Conservation (phyloP, 2,797 vertebrate species). For the Antennarius maculatus region DNA sequence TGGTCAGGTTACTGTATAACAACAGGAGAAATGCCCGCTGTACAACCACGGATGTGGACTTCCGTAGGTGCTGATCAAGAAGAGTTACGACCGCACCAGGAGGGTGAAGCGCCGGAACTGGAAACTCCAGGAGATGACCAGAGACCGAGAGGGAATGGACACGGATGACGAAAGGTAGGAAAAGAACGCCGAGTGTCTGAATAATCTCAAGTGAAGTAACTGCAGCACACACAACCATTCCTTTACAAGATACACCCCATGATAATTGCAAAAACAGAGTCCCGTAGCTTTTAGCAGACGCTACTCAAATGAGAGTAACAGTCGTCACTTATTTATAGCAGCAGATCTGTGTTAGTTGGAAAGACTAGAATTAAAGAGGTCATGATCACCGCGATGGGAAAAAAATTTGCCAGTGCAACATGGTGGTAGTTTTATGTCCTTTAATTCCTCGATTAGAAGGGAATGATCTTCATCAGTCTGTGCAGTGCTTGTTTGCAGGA, state of each 20-base stretch:
- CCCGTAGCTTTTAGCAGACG: too few relatives aligned
- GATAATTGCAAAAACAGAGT: too few relatives aligned
- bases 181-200: not conserved
- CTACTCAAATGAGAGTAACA: too few relatives aligned
- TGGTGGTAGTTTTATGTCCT: not conserved
- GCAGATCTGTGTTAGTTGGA: not conserved
- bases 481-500: not conserved
- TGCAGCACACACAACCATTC: too few relatives aligned
- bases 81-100: slow-evolving; percentile 90
- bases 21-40: not conserved
- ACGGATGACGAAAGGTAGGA: slow-evolving; percentile 91
- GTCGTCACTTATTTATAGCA: not conserved
- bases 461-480: not conserved
- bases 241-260: too few relatives aligned
- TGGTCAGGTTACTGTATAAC: not conserved
- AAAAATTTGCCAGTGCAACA: not conserved
- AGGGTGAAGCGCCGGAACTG: slow-evolving; percentile 92
- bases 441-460: not conserved
- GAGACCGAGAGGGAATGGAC: slow-evolving; percentile 86
- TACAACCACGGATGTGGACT: not conserved
- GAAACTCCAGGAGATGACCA: slow-evolving; percentile 91
- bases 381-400: not conserved
- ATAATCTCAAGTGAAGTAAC: not conserved
- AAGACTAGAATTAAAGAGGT: not conserved
- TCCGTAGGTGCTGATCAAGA: slow-evolving; percentile 93